Evolutionary conservation across 92 coral and sea anemone genomes (phyloP).

Genomic region (Porites cylindrica): DNA sequence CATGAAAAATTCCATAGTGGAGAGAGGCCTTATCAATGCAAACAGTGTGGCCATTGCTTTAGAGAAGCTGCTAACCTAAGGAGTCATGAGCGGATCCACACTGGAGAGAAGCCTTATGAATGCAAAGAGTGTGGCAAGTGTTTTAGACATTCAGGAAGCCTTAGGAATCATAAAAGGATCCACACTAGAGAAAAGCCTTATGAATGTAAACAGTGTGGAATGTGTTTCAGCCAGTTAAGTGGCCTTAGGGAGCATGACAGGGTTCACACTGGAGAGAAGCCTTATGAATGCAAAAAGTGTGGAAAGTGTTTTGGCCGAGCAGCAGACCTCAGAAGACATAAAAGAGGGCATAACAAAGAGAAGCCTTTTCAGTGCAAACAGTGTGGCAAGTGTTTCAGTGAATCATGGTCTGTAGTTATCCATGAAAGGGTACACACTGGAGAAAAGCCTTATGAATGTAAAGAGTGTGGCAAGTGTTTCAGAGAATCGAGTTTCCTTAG

Average conservation of each 20-base stretch:
- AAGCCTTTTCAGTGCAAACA: no score
- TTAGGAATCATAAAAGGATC: not conserved
- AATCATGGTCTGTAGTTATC: not conserved
- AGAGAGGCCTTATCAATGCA: not conserved
- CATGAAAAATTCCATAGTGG: not conserved
- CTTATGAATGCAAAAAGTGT: no score
- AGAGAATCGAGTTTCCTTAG: no score
- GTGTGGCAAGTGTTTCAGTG: not conserved
- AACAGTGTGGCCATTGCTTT: not conserved
- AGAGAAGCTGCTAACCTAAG: not conserved
- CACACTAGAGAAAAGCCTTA: not conserved
- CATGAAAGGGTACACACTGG: not conserved
- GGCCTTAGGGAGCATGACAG: no score
- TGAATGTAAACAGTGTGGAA: not conserved
- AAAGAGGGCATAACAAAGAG: no score
- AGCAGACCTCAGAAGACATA: no score
- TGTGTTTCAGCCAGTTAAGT: no score
- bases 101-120: not conserved
- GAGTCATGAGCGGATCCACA: not conserved
- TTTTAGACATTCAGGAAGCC: not conserved
- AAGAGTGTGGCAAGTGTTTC: constrained; percentile 7
- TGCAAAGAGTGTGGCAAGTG: not conserved
- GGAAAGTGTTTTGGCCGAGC: no score
- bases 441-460: not conserved
- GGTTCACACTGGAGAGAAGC: no score